Evolutionary conservation across 2,888 invertebrate genomes (phyloP), one percentile per base, ranked within the genome.

Genomic region (Drosophila maculinotata): DNA sequence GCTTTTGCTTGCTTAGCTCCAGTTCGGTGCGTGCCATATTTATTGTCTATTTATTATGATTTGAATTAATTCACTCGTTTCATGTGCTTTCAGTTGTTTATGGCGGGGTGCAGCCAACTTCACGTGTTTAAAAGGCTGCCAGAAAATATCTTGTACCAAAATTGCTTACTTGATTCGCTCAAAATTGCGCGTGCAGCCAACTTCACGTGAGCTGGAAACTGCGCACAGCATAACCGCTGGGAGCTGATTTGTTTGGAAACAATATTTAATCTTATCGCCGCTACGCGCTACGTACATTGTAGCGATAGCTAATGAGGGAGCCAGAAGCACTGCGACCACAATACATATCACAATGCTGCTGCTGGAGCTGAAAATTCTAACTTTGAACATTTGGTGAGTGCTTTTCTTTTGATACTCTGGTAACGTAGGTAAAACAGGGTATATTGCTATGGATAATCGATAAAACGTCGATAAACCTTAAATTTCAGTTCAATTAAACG

Each of bases 311-410:
- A 67, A 74, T 67, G 74, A 41, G 45, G 49, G 14, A 38, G 30
- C 2, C 35, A 31, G 41, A 42, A 57, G 36, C 30, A 35, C 14
- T 12, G 14, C 45, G 26, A 51, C 15, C 39, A 54, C 25, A 14
- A 52, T 15, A 54, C 49, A 60, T 39, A 56, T 54, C 62, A 67
- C 51, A 30, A 83, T 83, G 82, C 53, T 83, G 91, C 92, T 92
- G 54, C 89, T 93, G 67, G 91, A 91, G 74, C 75, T 94, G 57
- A 93, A 93, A 87, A 90, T 94, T 51, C 92, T 94, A 66, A 94
- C 94, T 20, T 90, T 94, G 35, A 94, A 94, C 87, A 93, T 94
- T 79, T 94, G 94, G 94, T 94, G 90, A 90, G 93, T 82, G 41
- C 17, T 15, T 25, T 12, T 23, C n/a, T n/a, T n/a, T n/a, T n/a